phyloP scores from a whole-genome alignment of 2,113 vertebrate species.

The Pterocles burchelli region DNA sequence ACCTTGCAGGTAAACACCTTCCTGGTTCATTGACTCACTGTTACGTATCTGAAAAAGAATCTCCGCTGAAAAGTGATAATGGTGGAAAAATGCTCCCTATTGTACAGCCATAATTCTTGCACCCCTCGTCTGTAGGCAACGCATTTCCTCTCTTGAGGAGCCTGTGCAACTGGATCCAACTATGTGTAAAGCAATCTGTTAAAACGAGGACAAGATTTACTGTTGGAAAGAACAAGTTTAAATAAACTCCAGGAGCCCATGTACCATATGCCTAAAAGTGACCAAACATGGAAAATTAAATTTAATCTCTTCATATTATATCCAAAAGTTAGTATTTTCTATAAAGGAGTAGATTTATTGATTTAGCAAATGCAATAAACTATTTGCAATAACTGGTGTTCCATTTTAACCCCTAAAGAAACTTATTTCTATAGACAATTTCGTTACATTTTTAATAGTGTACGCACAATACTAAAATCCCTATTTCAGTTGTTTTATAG shows the following conservation, averaged over 20 bases:
- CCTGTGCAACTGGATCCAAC: constrained; percentile 34
- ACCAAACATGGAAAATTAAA: background rate
- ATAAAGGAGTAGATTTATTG: background rate
- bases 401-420: background rate
- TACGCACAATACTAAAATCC: background rate
- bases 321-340: background rate
- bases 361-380: background rate
- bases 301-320: background rate
- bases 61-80: constrained; percentile 66
- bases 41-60: constrained; percentile 69
- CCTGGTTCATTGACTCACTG: constrained; percentile 63
- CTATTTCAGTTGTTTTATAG: background rate
- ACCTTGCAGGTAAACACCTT: constrained; percentile 78
- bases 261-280: background rate
- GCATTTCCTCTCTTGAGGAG: constrained; percentile 29
- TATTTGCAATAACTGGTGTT: background rate
- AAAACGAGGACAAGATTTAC: constrained; percentile 19
- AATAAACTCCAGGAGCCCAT: constrained; percentile 24
- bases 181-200: constrained; percentile 18
- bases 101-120: constrained; percentile 58
- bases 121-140: background rate
- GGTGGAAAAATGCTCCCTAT: constrained; percentile 62
- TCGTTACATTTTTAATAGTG: background rate
- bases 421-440: background rate
- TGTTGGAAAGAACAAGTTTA: background rate